Percentiles rank a stretch among this genome's conserved stretches.
Conservation (phyloP, 2,797 vertebrate species). For the Chloroceryle inda region DNA sequence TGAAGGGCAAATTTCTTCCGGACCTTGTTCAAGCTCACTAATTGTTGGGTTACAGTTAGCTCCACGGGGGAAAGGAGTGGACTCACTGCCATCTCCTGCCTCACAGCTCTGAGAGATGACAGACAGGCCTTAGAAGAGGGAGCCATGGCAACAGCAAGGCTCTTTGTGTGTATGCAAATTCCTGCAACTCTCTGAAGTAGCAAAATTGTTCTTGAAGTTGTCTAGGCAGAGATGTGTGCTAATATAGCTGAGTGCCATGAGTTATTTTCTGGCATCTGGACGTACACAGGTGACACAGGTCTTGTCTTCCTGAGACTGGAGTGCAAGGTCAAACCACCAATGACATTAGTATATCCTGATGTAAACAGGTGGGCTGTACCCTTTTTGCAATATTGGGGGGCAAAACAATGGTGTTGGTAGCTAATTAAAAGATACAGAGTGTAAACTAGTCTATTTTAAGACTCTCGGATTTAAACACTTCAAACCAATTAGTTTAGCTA, state of each 20-base stretch:
- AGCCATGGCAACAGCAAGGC: background rate
- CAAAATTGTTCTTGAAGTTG: background rate
- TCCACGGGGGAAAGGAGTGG: background rate
- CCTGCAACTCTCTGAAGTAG: background rate
- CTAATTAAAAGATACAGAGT: background rate
- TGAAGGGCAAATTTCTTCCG: background rate
- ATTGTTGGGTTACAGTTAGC: background rate
- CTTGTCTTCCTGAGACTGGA: background rate
- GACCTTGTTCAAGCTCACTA: background rate
- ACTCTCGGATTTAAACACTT: background rate
- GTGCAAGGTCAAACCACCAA: fast-evolving
- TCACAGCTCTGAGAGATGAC: background rate
- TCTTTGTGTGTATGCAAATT: background rate
- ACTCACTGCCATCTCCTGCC: background rate
- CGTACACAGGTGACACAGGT: fast-evolving
- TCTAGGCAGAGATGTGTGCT: background rate
- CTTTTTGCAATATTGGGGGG: background rate
- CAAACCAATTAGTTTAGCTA: background rate
- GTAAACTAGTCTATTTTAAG: background rate
- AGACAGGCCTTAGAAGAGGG: background rate
- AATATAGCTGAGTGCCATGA: background rate
- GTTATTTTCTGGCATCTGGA: background rate
- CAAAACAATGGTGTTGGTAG: background rate
- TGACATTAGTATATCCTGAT: background rate
- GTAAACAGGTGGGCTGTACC: background rate